These are phyloP conservation scores for Geodia barretti DNA, from an alignment of 37 sponge, comb jelly and placozoan genomes.

Conservation along the genomic window DNA sequence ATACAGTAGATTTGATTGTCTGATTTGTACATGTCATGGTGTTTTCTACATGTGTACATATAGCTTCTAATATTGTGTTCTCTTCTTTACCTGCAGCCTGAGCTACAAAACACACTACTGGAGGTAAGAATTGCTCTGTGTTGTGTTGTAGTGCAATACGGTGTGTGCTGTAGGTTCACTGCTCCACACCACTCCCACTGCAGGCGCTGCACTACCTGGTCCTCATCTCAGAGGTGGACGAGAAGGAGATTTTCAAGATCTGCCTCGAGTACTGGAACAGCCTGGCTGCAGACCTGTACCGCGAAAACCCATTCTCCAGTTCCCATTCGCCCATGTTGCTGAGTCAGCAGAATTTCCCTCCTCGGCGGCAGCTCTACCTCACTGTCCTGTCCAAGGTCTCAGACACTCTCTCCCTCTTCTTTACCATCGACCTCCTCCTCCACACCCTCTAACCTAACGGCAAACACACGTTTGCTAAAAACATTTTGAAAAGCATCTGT, in stretches of 20 bases:
- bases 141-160: not conserved
- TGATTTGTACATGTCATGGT: too few relatives aligned
- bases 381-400: constrained; percentile 66
- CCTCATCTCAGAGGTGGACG: constrained; percentile 94
- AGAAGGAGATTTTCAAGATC: constrained; percentile 99
- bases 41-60: not conserved
- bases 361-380: constrained; percentile 85
- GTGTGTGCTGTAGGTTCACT: not conserved
- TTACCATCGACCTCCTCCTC: not conserved
- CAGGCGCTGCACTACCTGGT: constrained; percentile 98
- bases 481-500: too few relatives aligned
- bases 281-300: constrained; percentile 92
- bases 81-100: constrained; percentile 21
- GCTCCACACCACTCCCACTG: not conserved
- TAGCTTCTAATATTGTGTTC: not conserved
- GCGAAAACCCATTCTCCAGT: constrained; percentile 82
- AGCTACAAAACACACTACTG: constrained; percentile 43
- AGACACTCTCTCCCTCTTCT: too few relatives aligned
- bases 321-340: constrained; percentile 53
- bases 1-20: too few relatives aligned
- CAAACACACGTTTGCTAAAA: too few relatives aligned
- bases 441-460: not conserved
- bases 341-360: constrained; percentile 41
- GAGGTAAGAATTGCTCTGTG: constrained; percentile 1
- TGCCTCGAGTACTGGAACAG: constrained; percentile 98